phyloP scores from a whole-genome alignment of 2,888 invertebrate species.

The Sinohyriopsis cumingii region DNA sequence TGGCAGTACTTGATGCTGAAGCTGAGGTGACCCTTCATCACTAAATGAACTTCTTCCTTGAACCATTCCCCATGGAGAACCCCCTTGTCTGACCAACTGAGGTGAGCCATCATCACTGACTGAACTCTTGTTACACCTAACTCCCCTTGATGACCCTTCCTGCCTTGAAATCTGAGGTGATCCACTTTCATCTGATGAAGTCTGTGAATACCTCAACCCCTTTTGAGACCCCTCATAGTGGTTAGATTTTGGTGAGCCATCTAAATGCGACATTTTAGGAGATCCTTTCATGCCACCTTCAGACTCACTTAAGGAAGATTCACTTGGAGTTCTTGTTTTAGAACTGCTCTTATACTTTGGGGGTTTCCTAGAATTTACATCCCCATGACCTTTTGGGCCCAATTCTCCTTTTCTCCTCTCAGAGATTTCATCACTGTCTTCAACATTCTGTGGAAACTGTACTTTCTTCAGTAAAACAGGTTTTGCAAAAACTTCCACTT shows the following conservation, averaged over 20 bases:
- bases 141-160: constrained; percentile 44
- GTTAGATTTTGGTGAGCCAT: constrained; percentile 29
- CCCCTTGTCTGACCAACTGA: constrained; percentile 24
- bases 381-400: constrained; percentile 6
- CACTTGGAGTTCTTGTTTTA: constrained; percentile 53
- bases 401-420: constrained; percentile 5
- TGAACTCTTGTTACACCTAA: constrained; percentile 20
- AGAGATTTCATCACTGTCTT: constrained; percentile 1
- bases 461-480: constrained; percentile 16
- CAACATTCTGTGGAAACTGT: constrained; percentile 13
- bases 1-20: constrained; percentile 33
- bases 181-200: constrained; percentile 34
- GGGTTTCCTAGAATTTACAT: constrained; percentile 36
- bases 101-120: constrained; percentile 40
- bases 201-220: constrained; percentile 24
- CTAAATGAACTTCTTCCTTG: constrained; percentile 17
- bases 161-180: constrained; percentile 32
- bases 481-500: constrained; percentile 12
- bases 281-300: constrained; percentile 30
- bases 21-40: constrained; percentile 11
- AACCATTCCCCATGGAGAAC: constrained; percentile 29
- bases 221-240: constrained; percentile 41
- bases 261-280: constrained; percentile 19
- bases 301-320: constrained; percentile 59
- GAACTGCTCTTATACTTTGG: constrained; percentile 50